Evolutionary conservation across 2,888 invertebrate genomes (phyloP).

Genomic region (Schizotus pectinicornis): DNA sequence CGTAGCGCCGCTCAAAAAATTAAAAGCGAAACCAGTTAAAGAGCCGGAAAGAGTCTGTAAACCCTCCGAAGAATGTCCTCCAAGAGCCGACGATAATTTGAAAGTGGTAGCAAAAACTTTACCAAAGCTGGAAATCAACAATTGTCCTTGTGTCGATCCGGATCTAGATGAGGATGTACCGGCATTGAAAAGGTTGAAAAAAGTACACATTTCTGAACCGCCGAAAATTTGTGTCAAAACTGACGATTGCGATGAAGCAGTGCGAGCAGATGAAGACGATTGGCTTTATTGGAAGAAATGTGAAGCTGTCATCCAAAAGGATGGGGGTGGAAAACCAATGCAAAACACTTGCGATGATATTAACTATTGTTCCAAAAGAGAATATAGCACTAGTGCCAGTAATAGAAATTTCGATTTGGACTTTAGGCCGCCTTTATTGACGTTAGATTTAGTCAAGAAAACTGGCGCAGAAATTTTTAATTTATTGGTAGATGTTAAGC

Average conservation of each 20-base stretch:
- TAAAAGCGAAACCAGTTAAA: conserved; percentile 11
- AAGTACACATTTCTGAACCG: conserved; percentile 18
- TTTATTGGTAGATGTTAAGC: not conserved
- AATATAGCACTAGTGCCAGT: conserved; percentile 7
- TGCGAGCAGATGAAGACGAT: conserved; percentile 15
- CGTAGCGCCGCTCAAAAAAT: conserved; percentile 18
- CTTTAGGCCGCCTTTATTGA: not conserved
- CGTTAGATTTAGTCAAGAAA: no score
- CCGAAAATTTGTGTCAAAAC: conserved; percentile 1
- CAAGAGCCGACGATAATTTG: not conserved
- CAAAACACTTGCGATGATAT: not conserved
- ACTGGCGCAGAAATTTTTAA: not conserved
- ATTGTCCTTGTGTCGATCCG: conserved; percentile 18
- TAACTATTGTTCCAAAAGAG: conserved; percentile 1
- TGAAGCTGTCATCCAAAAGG: conserved; percentile 5
- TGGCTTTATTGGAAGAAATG: conserved; percentile 13
- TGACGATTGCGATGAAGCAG: not conserved
- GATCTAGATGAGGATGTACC: conserved; percentile 10
- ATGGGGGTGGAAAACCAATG: not conserved
- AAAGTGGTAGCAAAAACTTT: conserved; percentile 12
- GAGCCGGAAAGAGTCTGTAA: not conserved
- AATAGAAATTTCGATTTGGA: not conserved
- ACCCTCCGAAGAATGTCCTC: not conserved
- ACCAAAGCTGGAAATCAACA: conserved; percentile 13
- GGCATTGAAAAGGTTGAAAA: conserved; percentile 18